Evolutionary conservation across 1,140 invertebrate genomes (phyloP).

Genomic region (Nilaparvata lugens): DNA sequence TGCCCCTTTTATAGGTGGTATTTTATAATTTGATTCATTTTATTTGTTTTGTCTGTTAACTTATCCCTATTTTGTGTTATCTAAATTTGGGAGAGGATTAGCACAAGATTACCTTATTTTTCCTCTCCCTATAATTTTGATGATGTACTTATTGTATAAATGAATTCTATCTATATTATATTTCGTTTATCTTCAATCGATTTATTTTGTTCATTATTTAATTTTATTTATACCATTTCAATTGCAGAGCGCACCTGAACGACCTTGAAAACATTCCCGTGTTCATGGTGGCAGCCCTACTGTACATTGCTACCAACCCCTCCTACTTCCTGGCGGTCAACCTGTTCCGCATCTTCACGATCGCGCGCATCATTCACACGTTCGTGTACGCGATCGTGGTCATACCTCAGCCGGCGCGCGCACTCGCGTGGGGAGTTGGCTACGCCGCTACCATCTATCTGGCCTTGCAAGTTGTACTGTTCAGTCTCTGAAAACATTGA

Average conservation of each 20-base stretch:
- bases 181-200: neutral
- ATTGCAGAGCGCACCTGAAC: conserved; percentile 52
- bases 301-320: conserved; percentile 52
- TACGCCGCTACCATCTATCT: conserved; percentile 42
- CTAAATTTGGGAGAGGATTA: too few species aligned
- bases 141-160: neutral
- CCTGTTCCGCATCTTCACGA: conserved; percentile 48
- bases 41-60: too few species aligned
- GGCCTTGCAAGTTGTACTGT: conserved; percentile 30
- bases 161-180: neutral
- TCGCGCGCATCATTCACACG: conserved; percentile 48
- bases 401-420: conserved; percentile 48
- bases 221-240: neutral
- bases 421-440: conserved; percentile 42
- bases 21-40: too few species aligned
- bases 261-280: conserved; percentile 59
- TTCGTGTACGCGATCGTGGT: conserved; percentile 45
- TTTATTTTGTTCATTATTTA: conserved; percentile 3
- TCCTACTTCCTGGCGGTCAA: conserved; percentile 39
- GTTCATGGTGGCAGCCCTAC: conserved; percentile 47
- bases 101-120: too few species aligned
- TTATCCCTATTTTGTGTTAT: too few species aligned
- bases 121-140: too few species aligned
- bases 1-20: too few species aligned
- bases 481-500: neutral